Percentiles rank a stretch among this genome's conserved stretches.
phyloP scores from a whole-genome alignment of 1,140 invertebrate species.

The Diorhabda elongata region DNA sequence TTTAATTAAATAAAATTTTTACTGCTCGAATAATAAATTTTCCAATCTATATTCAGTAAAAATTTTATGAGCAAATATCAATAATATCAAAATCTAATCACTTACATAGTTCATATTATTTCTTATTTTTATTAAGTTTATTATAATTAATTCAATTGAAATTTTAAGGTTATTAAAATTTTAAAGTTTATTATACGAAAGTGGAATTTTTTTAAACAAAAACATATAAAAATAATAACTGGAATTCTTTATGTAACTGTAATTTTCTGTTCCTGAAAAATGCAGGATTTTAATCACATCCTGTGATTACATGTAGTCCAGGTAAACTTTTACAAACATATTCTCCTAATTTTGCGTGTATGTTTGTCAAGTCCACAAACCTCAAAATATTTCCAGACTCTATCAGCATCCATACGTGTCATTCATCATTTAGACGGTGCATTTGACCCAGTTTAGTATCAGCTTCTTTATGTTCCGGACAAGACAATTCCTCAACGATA shows the following conservation, averaged over 20 bases:
- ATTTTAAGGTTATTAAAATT: too few relatives aligned
- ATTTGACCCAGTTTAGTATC: conserved; percentile 17
- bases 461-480: conserved; percentile 6
- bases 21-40: too few relatives aligned
- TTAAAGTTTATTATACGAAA: too few relatives aligned
- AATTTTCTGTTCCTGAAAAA: conserved; percentile 35
- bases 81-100: too few relatives aligned
- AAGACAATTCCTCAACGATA: conserved; percentile 11
- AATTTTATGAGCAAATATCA: too few relatives aligned
- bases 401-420: conserved; percentile 21
- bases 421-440: conserved; percentile 14
- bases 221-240: too few relatives aligned
- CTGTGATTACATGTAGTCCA: conserved; percentile 44
- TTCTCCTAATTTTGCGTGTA: conserved; percentile 29
- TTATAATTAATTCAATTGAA: too few relatives aligned
- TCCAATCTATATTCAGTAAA: too few relatives aligned
- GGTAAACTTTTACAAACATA: conserved; percentile 34
- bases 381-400: conserved; percentile 29
- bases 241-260: conserved; percentile 11
- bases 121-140: too few relatives aligned
- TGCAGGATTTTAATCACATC: conserved; percentile 45
- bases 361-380: conserved; percentile 19
- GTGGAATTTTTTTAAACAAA: too few relatives aligned
- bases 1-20: too few relatives aligned
- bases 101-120: too few relatives aligned